Evolutionary conservation across 2,113 vertebrate species (phyloP).

Genomic region (Phyllostomus hastatus): DNA sequence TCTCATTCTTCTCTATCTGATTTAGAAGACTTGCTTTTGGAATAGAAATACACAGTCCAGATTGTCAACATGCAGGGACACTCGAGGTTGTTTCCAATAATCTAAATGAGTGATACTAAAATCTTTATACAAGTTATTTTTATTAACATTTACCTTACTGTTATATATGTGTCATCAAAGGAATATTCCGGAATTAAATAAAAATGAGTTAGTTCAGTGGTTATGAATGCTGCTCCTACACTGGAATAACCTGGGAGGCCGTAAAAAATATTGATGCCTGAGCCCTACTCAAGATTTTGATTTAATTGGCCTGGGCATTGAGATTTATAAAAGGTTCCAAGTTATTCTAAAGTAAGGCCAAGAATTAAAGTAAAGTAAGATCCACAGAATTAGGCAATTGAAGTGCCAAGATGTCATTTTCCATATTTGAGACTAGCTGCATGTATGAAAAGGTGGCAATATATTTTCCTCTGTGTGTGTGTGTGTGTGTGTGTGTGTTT

Average conservation of each 20-base stretch:
- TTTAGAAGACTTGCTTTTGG: constrained; percentile 6
- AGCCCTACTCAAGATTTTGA: background rate
- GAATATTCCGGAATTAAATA: constrained; percentile 24
- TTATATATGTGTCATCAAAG: background rate
- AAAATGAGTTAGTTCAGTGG: background rate
- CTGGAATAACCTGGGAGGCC: background rate
- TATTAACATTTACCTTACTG: background rate
- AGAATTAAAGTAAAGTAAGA: background rate
- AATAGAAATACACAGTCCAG: background rate
- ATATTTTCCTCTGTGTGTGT: background rate
- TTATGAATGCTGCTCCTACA: background rate
- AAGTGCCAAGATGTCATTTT: background rate
- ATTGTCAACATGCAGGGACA: background rate
- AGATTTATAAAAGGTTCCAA: background rate
- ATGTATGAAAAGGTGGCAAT: background rate
- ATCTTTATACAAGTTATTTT: constrained; percentile 10
- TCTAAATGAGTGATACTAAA: background rate
- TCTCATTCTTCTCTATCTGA: background rate
- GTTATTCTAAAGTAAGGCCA: background rate
- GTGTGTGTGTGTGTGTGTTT: background rate
- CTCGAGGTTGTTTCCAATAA: background rate
- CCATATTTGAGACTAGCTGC: background rate
- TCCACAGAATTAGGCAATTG: background rate
- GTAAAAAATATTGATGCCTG: background rate
- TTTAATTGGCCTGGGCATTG: background rate